phyloP scores from a whole-genome alignment of 2,888 invertebrate genomes.

The Synergus umbraculus region DNA sequence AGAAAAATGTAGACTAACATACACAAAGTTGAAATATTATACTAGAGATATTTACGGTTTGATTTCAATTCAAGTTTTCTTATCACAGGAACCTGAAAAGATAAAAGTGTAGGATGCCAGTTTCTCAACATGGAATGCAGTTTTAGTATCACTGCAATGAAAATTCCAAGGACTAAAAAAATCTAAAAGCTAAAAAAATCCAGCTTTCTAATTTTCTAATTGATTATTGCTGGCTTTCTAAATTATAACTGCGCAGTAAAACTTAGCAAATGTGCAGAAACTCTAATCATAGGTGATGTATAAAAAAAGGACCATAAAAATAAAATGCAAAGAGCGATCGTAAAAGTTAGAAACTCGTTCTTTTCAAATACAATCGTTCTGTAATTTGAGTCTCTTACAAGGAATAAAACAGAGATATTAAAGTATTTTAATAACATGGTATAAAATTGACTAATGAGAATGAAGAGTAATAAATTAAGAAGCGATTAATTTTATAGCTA shows the following conservation, averaged over 20 bases:
- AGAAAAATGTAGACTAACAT: not conserved
- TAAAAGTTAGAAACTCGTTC: not conserved
- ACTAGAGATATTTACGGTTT: not conserved
- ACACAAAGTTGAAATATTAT: not conserved
- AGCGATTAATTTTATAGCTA: not conserved
- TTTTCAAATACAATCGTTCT: not conserved
- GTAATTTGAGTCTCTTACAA: not conserved
- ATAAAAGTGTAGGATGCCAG: not conserved
- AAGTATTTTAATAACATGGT: not conserved
- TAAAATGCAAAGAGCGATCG: not conserved
- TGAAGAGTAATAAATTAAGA: not conserved
- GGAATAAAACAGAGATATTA: not conserved
- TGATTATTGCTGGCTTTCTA: conserved; percentile 31
- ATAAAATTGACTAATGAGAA: not conserved
- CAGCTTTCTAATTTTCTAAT: conserved; percentile 39
- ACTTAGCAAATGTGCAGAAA: conserved; percentile 20
- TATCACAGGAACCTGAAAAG: not conserved
- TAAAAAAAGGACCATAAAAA: not conserved
- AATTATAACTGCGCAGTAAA: not conserved
- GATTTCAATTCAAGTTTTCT: not conserved
- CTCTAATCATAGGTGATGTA: not conserved
- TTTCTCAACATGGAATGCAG: conserved; percentile 12
- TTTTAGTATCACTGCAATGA: conserved; percentile 8
- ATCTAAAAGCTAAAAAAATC: not conserved
- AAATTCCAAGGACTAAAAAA: conserved; percentile 9